Evolutionary conservation across 2,888 invertebrate species (phyloP).

Genomic region (Bugula neritina): DNA sequence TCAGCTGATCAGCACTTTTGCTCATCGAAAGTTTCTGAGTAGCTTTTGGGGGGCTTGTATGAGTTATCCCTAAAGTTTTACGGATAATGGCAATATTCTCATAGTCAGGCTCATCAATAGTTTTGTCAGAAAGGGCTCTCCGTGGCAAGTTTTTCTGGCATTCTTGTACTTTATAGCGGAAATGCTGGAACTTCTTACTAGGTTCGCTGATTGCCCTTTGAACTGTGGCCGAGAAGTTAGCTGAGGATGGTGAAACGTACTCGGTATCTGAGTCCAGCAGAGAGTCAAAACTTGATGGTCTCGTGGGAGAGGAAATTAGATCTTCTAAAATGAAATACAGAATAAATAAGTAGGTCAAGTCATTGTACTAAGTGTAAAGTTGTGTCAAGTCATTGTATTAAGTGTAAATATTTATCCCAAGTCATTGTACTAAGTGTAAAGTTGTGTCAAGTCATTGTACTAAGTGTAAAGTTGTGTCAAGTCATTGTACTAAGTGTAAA

Average conservation of each 20-base stretch:
- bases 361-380: no score
- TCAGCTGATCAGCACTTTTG: background rate
- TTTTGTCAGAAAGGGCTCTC: constrained; percentile 7
- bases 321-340: constrained; percentile 15
- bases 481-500: no score
- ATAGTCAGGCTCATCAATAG: constrained; percentile 23
- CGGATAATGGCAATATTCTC: constrained; percentile 14
- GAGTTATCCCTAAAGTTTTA: background rate
- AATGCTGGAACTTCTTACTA: constrained; percentile 9
- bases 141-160: background rate
- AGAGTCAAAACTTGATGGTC: constrained; percentile 21
- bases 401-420: no score
- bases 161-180: background rate
- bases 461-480: no score
- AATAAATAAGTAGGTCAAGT: no score
- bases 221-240: background rate
- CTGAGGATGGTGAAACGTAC: background rate
- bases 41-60: background rate
- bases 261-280: background rate
- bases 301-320: background rate
- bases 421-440: no score
- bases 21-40: background rate
- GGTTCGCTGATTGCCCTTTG: constrained; percentile 19
- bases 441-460: no score
- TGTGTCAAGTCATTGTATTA: no score